These are phyloP conservation scores for Lepeophtheirus nordmannii DNA, from an alignment of 2,888 invertebrate genomes.

Conservation along the genomic window DNA sequence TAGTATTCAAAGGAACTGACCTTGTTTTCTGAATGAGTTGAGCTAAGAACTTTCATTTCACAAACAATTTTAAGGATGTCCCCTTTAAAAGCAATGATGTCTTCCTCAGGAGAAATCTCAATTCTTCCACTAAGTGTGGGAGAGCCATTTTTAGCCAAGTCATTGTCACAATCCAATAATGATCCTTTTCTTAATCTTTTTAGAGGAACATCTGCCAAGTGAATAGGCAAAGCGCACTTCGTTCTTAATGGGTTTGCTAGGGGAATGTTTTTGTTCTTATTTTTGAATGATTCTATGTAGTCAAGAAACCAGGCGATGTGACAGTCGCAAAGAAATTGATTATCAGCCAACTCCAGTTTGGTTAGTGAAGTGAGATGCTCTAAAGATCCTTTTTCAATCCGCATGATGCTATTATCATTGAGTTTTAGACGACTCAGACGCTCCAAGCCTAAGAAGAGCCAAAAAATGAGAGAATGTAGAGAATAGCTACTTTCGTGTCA, in stretches of 20 bases:
- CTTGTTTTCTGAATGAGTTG: not conserved
- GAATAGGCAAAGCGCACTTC: conserved; percentile 7
- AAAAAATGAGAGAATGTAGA: not conserved
- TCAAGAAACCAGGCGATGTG: conserved; percentile 13
- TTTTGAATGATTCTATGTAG: not conserved
- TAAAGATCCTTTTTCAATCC: conserved; percentile 11
- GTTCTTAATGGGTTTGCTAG: conserved; percentile 7
- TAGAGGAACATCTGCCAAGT: conserved; percentile 6
- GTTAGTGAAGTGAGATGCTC: not conserved
- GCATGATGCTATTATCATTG: conserved; percentile 10
- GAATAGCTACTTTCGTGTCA: no score
- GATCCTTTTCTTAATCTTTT: not conserved
- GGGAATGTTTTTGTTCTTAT: not conserved
- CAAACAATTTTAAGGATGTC: conserved; percentile 9
- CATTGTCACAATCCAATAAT: not conserved
- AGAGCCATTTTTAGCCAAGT: not conserved
- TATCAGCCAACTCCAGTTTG: conserved; percentile 13
- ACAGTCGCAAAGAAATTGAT: conserved; percentile 18
- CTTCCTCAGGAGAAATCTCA: not conserved
- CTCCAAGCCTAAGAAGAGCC: not conserved
- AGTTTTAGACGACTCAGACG: conserved; percentile 6
- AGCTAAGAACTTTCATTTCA: conserved; percentile 1
- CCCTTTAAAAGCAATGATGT: not conserved
- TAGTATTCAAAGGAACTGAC: not conserved
- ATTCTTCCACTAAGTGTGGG: not conserved